These are phyloP conservation scores for Heliornis fulica DNA, from an alignment of 2,113 vertebrate species.

Conservation along the genomic window DNA sequence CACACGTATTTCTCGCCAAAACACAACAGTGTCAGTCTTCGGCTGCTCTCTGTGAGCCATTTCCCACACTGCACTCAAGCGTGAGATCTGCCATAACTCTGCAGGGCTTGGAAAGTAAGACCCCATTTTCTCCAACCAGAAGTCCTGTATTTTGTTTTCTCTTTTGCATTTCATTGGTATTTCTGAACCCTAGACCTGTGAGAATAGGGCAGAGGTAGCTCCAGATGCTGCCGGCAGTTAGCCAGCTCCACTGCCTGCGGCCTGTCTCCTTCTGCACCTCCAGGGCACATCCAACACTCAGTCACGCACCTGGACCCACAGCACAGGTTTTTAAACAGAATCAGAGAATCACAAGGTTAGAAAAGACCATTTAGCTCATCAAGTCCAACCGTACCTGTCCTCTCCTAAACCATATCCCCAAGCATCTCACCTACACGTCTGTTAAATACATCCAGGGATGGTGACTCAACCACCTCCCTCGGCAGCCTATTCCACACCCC, in stretches of 20 bases:
- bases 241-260: fast-evolving
- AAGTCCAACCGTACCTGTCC: too few relatives aligned
- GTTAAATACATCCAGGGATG: too few relatives aligned
- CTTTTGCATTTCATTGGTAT: neutral
- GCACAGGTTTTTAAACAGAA: neutral
- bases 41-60: fast-evolving
- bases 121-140: fast-evolving
- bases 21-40: neutral
- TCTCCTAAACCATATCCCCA: too few relatives aligned
- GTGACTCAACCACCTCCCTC: too few relatives aligned
- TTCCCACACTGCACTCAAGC: neutral
- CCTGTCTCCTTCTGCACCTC: neutral
- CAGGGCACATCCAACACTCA: fast-evolving
- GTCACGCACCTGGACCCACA: neutral
- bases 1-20: fast-evolving
- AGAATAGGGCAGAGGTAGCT: neutral
- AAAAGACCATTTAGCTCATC: too few relatives aligned
- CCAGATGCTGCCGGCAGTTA: fast-evolving
- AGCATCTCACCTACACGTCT: too few relatives aligned
- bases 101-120: neutral
- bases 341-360: too few relatives aligned
- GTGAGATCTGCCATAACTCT: too few relatives aligned
- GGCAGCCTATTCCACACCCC: too few relatives aligned
- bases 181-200: neutral
- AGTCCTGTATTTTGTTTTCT: too few relatives aligned